Percentiles rank a stretch among this genome's conserved stretches.
phyloP scores from a whole-genome alignment of 2,888 invertebrate species.

The Junonia oenone region DNA sequence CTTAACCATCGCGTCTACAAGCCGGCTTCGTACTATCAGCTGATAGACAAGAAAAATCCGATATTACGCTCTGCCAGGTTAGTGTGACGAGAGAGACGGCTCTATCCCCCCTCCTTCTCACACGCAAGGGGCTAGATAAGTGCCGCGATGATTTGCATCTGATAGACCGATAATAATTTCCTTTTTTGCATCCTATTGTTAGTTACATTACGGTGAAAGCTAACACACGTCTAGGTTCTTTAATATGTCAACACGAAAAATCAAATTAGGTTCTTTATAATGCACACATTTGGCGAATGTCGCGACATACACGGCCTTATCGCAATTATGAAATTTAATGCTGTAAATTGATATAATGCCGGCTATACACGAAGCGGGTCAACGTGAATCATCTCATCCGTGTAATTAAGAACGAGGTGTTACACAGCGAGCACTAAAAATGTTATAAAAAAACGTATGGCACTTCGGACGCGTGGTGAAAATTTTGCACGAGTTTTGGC shows the following conservation, averaged over 20 bases:
- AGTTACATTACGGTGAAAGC: slow-evolving; percentile 48
- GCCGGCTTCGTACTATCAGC: slow-evolving; percentile 42
- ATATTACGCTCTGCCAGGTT: slow-evolving; percentile 65
- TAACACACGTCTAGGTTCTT: slow-evolving; percentile 27
- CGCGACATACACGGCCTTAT: slow-evolving; percentile 3
- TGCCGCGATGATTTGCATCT: slow-evolving; percentile 68
- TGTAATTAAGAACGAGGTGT: slow-evolving; percentile 41
- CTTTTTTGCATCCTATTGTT: slow-evolving; percentile 55
- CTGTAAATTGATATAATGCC: slow-evolving; percentile 56
- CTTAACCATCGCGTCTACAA: slow-evolving; percentile 29
- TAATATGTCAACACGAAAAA: not conserved
- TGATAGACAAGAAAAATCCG: slow-evolving; percentile 57
- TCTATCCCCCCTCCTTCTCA: slow-evolving; percentile 44
- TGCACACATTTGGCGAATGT: not conserved
- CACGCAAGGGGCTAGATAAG: slow-evolving; percentile 61
- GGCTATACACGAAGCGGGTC: slow-evolving; percentile 45
- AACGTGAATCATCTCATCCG: slow-evolving; percentile 52
- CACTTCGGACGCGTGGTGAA: slow-evolving; percentile 9
- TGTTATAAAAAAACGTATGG: slow-evolving; percentile 27
- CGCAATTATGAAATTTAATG: slow-evolving; percentile 53
- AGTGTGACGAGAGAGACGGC: slow-evolving; percentile 58
- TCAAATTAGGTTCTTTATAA: not conserved
- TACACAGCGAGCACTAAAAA: slow-evolving; percentile 35
- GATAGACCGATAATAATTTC: slow-evolving; percentile 66
- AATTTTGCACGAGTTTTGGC: slow-evolving; percentile 10